phyloP scores from a whole-genome alignment of 2,888 invertebrate genomes.

The Achlya flavicornis region DNA sequence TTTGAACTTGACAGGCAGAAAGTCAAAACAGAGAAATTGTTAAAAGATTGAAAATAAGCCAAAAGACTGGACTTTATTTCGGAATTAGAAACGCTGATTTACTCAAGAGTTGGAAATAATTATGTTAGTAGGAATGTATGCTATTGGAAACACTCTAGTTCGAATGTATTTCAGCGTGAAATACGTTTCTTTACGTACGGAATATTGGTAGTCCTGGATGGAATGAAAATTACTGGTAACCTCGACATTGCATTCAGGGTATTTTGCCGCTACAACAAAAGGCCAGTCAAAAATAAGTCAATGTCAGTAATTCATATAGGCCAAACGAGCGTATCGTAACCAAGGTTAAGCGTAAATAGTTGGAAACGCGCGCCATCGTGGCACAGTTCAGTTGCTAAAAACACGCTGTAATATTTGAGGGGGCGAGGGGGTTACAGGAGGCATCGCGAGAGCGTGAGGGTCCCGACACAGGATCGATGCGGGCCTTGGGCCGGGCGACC shows the following conservation, averaged over 20 bases:
- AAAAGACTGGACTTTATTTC: too few relatives aligned
- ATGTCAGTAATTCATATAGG: constrained; percentile 7
- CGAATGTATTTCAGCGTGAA: too few relatives aligned
- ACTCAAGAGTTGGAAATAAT: too few relatives aligned
- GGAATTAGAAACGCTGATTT: too few relatives aligned
- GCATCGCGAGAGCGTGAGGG: constrained; percentile 23
- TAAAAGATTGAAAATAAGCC: too few relatives aligned
- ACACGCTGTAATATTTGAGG: constrained; percentile 7
- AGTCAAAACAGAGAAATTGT: too few relatives aligned
- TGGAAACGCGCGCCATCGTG: constrained; percentile 9
- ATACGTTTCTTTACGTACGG: too few relatives aligned
- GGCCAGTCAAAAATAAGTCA: constrained; percentile 6
- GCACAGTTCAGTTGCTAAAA: constrained; percentile 10
- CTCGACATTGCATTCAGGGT: not conserved
- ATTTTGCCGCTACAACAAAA: constrained; percentile 17
- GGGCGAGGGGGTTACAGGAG: constrained; percentile 18
- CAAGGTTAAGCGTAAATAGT: constrained; percentile 9
- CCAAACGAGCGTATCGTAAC: constrained; percentile 1
- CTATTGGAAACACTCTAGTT: too few relatives aligned
- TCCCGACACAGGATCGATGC: constrained; percentile 46
- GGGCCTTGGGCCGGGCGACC: constrained; percentile 33
- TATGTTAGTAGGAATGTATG: too few relatives aligned
- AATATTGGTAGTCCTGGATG: not conserved
- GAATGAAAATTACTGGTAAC: not conserved
- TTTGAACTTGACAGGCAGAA: too few relatives aligned